Percentiles rank a stretch among this genome's conserved stretches.
These are phyloP conservation scores for Orycteropus afer DNA, from an alignment of 2,113 vertebrate genomes.

Conservation along the genomic window DNA sequence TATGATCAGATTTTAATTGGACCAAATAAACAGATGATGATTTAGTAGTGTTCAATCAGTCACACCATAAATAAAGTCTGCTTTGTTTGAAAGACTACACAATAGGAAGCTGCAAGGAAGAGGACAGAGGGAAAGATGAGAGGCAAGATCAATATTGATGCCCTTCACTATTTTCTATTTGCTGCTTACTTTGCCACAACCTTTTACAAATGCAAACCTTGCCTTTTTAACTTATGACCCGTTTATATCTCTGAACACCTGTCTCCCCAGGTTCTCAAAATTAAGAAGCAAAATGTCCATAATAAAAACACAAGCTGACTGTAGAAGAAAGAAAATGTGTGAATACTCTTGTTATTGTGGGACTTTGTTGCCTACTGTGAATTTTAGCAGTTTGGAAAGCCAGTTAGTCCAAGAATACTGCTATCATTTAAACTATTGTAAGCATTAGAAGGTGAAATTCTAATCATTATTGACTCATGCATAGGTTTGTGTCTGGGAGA, in stretches of 20 bases:
- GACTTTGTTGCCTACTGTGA: constrained; percentile 50
- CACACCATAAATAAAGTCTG: constrained; percentile 58
- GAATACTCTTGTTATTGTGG: constrained; percentile 57
- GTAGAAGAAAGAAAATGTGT: constrained; percentile 46
- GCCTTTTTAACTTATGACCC: constrained; percentile 74
- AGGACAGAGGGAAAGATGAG: constrained; percentile 64
- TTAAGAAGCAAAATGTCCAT: constrained; percentile 52
- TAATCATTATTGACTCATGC: constrained; percentile 61
- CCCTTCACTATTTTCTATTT: constrained; percentile 59
- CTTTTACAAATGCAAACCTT: constrained; percentile 66
- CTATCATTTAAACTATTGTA: constrained; percentile 57
- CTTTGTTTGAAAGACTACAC: constrained; percentile 61
- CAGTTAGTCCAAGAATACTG: constrained; percentile 24
- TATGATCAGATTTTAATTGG: constrained; percentile 67
- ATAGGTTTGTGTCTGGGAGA: constrained; percentile 29
- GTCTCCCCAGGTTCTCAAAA: constrained; percentile 63
- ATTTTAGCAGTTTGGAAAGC: constrained; percentile 51
- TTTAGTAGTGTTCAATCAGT: constrained; percentile 60
- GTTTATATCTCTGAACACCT: constrained; percentile 46
- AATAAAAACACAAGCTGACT: constrained; percentile 54
- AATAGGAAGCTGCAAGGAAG: constrained; percentile 64
- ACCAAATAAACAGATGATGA: constrained; percentile 65
- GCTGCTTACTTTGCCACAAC: constrained; percentile 65
- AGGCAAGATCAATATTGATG: constrained; percentile 61
- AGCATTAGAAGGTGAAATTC: constrained; percentile 50